Conservation (phyloP, 2,888 invertebrate genomes). For the Meteorus cinctellus region DNA sequence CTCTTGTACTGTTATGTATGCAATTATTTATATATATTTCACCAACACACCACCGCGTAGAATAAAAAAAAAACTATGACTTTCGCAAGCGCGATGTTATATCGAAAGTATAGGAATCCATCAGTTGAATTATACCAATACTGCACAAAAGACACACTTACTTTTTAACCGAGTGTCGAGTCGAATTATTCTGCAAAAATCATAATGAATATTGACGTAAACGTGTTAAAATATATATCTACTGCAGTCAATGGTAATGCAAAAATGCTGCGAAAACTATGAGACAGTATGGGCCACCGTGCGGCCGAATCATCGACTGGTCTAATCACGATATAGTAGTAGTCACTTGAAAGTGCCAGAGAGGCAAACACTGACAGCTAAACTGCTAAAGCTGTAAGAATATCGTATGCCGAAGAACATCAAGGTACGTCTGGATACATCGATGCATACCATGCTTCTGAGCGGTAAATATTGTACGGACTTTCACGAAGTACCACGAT, state of each 20-base stretch:
- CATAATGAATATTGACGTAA: neutral
- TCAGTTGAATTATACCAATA: neutral
- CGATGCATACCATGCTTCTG: neutral
- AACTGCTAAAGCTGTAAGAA: neutral
- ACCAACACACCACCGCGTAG: neutral
- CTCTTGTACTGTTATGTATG: neutral
- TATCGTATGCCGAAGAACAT: neutral
- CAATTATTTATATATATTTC: constrained; percentile 1
- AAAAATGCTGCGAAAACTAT: neutral
- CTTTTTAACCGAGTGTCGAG: neutral
- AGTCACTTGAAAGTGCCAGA: neutral
- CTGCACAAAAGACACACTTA: neutral
- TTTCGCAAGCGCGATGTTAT: neutral
- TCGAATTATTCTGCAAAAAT: neutral
- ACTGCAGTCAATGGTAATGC: neutral
- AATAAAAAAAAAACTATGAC: neutral
- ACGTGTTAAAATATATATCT: neutral
- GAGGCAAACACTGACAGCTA: neutral
- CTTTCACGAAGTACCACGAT: neutral
- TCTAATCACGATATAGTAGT: neutral
- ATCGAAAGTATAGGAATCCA: neutral
- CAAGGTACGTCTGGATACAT: neutral
- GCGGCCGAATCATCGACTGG: neutral
- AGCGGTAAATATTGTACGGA: neutral
- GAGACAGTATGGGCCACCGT: neutral